Percentiles rank a stretch among this genome's conserved stretches.
These are phyloP conservation scores for Galeopterus variegatus DNA, from an alignment of 2,113 vertebrate species.

Conservation along the genomic window DNA sequence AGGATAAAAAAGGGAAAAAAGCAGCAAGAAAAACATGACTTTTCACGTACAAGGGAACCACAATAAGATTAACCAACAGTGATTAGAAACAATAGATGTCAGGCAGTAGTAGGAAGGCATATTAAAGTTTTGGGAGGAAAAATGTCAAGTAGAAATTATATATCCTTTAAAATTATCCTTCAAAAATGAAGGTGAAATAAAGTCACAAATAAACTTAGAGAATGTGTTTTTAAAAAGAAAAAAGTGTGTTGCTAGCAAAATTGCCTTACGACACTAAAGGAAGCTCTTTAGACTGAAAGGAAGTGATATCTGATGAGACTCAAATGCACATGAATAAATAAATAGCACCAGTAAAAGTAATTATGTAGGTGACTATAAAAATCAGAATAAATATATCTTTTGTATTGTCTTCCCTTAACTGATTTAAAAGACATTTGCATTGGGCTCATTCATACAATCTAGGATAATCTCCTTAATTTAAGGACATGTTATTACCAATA, in stretches of 20 bases:
- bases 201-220: neutral
- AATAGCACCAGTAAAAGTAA: neutral
- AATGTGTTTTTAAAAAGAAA: neutral
- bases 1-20: neutral
- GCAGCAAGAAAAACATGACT: neutral
- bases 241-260: neutral
- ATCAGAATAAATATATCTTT: neutral
- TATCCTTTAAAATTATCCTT: neutral
- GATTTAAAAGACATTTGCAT: neutral
- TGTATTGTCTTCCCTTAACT: neutral
- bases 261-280: neutral
- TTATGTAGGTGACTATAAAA: neutral
- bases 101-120: neutral
- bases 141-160: neutral
- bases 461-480: neutral
- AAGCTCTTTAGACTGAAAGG: neutral
- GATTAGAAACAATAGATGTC: neutral
- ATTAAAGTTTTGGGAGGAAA: neutral
- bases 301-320: neutral
- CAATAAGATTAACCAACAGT: neutral
- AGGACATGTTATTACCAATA: neutral
- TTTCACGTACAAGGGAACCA: neutral
- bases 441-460: neutral
- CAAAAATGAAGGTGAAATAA: conserved; percentile 5
- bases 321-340: neutral